Evolutionary conservation across 1,140 invertebrate genomes (phyloP), one percentile per base, ranked within the genome.

Genomic region (Argopecten irradians): DNA sequence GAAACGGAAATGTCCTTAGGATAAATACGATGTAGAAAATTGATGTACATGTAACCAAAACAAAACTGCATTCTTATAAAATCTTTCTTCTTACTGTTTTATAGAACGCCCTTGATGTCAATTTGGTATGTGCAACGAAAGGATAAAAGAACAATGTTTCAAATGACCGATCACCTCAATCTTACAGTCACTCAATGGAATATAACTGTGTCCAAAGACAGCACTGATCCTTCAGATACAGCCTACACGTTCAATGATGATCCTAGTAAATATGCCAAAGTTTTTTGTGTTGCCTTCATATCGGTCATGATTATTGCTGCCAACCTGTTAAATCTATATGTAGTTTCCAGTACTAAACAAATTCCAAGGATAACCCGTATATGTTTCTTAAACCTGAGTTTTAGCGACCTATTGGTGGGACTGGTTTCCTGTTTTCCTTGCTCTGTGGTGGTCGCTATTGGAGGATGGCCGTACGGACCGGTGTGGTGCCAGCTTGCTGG

Each of bases 401-500:
- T 87, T 13, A 89, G 90, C 22, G 90, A 92, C 39, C 35, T 92
- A 34, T 22, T 88, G 2, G 89, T 90, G 13, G 90, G 92, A 28
- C 82, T 85, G 22, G 39, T 92, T 32, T 86, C 89, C 55, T 91
- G 90, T 87, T 41, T 85, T 19, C 92, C 90, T 19, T 89, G 88
- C 71, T 39, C 90, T 32, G 34, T 89, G 3, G 39, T 88, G 0
- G 86, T 90, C 19, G 43, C 88, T 33, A 85, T 85, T 0, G 90
- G 89, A 28, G 41, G 32, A 16, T 92, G 92, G 92, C 88, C 89
- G 1, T 91, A 89, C 71, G 90, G 92, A 34, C 84, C 43, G 19
- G 71, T 91, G 19, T 90, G 88, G 88, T 92, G 92, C 39, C 90
- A 91, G 83, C 86, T 91, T 35, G 86, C 90, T 13, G 88, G 90